Base-by-base conservation (phyloP, 2,113 vertebrate species). In the Neoarius graeffei region DNA sequence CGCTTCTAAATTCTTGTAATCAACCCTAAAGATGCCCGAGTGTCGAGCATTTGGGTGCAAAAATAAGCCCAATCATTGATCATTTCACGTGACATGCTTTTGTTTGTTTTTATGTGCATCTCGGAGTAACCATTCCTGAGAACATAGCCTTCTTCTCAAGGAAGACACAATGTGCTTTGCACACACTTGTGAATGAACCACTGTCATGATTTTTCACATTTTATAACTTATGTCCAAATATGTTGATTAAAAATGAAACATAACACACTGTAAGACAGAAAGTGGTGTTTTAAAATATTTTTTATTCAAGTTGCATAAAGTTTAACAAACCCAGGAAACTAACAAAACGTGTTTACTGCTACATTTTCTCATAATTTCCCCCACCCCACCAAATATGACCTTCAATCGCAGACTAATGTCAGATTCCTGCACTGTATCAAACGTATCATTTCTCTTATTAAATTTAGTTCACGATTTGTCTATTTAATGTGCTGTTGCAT, bases 291-390 rank as follows among this genome's bases (percentile, higher is more conserved):
- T 81, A 92, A 19, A 88, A 93, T 92, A 74, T 94, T 79, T 95
- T 95, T 95, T 96, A 95, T 96, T 95, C 95, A 96, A 96, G 94
- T 96, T 96, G 94, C 95, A 96, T 95, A 95, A 96, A 96, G 93
- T 95, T 94, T 95, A 96, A 96, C 94, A 96, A 95, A 95, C 90
- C 93, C 93, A 93, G 92, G 92, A 94, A 95, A 94, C 83, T 71
- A 94, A 92, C 91, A 94, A 93, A 86, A 94, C 91, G 93, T 93
- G 93, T 94, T 93, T 95, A 95, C 95, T 95, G 95, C 95, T 96
- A 96, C 94, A 94, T 95, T 92, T 92, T 89, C 92, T 92, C 90
- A 91, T 81, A 91, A 91, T 48, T 42, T 9, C 30, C 56, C 57
- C 27, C 56, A 13, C 35, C 35, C 35, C 74, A 80, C 85, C 86